phyloP scores from a whole-genome alignment of 2,888 invertebrate species.

The Drosophila acutilabella region DNA sequence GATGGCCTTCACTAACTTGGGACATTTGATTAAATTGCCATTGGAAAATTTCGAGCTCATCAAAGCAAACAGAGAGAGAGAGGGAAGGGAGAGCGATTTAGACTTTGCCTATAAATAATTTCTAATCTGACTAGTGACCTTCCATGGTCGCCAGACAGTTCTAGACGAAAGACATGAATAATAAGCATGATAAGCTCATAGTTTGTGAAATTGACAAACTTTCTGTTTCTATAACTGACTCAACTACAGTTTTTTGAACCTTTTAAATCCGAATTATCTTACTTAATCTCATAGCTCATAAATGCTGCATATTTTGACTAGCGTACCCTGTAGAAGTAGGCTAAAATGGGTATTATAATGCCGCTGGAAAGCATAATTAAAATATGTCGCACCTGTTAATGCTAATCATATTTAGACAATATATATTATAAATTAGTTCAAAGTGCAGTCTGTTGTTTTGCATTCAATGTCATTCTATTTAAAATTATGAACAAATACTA shows the following conservation, averaged over 20 bases:
- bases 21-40: conserved; percentile 39
- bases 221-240: conserved; percentile 8
- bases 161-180: conserved; percentile 11
- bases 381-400: conserved; percentile 3
- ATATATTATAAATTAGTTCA: conserved; percentile 6
- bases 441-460: conserved; percentile 9
- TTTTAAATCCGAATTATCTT: not conserved
- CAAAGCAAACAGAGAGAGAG: not conserved
- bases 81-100: not conserved
- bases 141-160: conserved; percentile 17
- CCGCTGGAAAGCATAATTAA: not conserved
- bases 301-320: too few species aligned
- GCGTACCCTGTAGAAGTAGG: too few species aligned
- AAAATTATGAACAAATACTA: conserved; percentile 7
- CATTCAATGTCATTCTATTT: conserved; percentile 5
- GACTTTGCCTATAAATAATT: conserved; percentile 31
- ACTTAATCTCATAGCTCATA: too few species aligned
- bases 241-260: conserved; percentile 14
- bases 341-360: not conserved
- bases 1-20: conserved; percentile 35
- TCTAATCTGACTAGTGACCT: conserved; percentile 46
- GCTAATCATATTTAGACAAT: conserved; percentile 9
- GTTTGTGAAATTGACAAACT: conserved; percentile 8
- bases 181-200: conserved; percentile 39
- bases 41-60: conserved; percentile 29